Conservation (phyloP, 2,797 vertebrate species). For the Gastrophryne carolinensis region DNA sequence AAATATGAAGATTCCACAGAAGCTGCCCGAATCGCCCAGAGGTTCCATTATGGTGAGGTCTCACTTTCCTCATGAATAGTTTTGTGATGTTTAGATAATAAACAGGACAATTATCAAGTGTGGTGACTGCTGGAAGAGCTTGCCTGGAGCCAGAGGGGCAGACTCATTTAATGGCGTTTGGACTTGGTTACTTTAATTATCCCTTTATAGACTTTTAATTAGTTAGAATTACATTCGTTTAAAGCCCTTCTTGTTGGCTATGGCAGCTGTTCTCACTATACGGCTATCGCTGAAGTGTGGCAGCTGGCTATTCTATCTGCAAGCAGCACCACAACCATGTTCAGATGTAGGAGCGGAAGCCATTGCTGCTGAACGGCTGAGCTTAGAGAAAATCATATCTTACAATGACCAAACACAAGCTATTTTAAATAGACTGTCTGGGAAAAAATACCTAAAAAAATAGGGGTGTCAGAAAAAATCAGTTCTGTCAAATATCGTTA, state of each 20-base stretch:
- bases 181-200: conserved; percentile 50
- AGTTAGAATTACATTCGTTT: conserved; percentile 49
- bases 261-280: conserved; percentile 43
- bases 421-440: no score
- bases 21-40: background rate
- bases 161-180: conserved; percentile 42
- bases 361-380: background rate
- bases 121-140: conserved; percentile 1
- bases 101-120: conserved; percentile 26
- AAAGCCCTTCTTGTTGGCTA: conserved; percentile 27
- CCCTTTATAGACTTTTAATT: conserved; percentile 53
- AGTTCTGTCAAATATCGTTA: no score
- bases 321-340: background rate
- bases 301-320: background rate
- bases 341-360: conserved; percentile 3
- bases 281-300: background rate
- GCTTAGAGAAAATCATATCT: background rate
- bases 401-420: background rate
- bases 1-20: background rate
- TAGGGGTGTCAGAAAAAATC: no score
- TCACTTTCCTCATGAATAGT: conserved; percentile 31
- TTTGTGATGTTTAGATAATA: conserved; percentile 34
- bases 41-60: conserved; percentile 5
- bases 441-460: no score
- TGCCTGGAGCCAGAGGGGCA: conserved; percentile 5